Base-by-base conservation (phyloP, 1,140 invertebrate genomes). In the Carposina sasakii region DNA sequence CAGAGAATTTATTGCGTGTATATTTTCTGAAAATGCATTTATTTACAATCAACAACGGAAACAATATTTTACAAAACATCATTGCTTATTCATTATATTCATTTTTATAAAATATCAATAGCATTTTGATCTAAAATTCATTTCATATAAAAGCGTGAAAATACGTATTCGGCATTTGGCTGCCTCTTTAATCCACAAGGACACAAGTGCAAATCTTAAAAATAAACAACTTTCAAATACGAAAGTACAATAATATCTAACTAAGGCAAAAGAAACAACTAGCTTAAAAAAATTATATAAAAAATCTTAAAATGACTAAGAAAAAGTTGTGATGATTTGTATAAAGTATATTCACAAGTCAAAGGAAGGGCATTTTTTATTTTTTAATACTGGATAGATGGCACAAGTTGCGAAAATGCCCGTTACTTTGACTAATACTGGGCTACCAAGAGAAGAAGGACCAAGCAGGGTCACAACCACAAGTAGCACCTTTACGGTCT, bases 1-100 rank as follows among this genome's bases (percentile, higher is more conserved):
- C 78, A 83, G 77, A 82, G 66, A 82, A 72, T 81, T 82, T 82
- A 84, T 85, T 83, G 76, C 67, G 67, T 78, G 67, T 82, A 79
- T 77, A 76, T 74, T 57, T 68, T 79, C 68, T 68, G 71, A 79
- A 78, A 82, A 85, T 83, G 77, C 78, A 81, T 82, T 81, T 79
- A 76, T 76, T 76, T 76, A 82, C 76, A 84, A 74, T 75, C 71
- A 82, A 79, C 69, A 81, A 81, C 66, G 60, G 72, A 76, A 71
- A 81, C 67, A 81, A 76, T 74, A 77, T 63, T 75, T 77, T 73
- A 79, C 67, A 84, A 77, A 72, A 76, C 62, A 79, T 74, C 57
- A 65, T 72, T 53, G 60, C 60, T 67, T 39, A n/a, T n/a, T n/a
- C 70, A 71, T 71, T 33, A 74, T 72, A 71, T 64, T 64, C 63